Evolutionary conservation across 1,140 invertebrate species (phyloP).

Genomic region (Cotesia typhae): DNA sequence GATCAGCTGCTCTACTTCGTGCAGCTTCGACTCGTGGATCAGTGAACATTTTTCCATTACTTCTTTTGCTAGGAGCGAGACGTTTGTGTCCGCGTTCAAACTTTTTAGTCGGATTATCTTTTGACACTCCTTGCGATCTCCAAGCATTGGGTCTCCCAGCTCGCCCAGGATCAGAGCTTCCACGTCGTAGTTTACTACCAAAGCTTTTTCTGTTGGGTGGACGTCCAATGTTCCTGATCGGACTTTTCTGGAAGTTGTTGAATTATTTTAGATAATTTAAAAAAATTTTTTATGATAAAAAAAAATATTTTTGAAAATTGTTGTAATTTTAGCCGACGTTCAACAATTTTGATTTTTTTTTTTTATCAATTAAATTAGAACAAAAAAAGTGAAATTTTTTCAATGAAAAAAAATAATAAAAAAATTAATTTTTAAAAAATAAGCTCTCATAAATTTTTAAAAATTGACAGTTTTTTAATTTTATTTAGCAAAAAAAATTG

Average conservation of each 20-base stretch:
- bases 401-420: too few relatives aligned
- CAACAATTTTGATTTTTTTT: too few relatives aligned
- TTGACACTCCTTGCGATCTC: constrained; percentile 84
- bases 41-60: constrained; percentile 89
- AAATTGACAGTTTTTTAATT: too few relatives aligned
- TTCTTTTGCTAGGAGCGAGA: constrained; percentile 81
- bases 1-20: constrained; percentile 91
- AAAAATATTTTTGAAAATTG: constrained; percentile 32
- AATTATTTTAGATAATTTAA: constrained; percentile 5
- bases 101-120: constrained; percentile 88
- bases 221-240: constrained; percentile 87
- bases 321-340: not conserved
- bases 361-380: too few relatives aligned
- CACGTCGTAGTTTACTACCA: constrained; percentile 91
- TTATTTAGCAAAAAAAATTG: too few relatives aligned
- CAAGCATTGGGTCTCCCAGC: constrained; percentile 83
- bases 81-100: constrained; percentile 82
- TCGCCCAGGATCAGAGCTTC: constrained; percentile 87
- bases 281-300: constrained; percentile 23
- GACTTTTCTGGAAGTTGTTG: constrained; percentile 71
- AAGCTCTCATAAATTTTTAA: too few relatives aligned
- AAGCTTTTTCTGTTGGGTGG: constrained; percentile 88
- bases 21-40: constrained; percentile 84
- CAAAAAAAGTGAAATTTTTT: too few relatives aligned
- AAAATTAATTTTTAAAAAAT: too few relatives aligned